These are phyloP conservation scores for Papilio machaon DNA, from an alignment of 1,140 invertebrate genomes.

Conservation along the genomic window DNA sequence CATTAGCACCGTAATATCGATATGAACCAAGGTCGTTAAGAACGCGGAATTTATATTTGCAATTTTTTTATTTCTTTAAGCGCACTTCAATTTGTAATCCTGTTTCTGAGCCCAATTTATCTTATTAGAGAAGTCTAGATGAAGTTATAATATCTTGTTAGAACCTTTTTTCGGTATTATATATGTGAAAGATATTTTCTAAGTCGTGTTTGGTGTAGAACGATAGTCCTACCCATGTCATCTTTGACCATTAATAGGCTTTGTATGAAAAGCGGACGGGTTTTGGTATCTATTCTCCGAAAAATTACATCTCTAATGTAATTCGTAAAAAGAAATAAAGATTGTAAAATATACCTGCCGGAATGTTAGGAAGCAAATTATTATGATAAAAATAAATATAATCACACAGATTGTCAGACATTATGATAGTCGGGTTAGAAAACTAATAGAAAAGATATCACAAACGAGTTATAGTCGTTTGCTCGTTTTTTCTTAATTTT, in stretches of 20 bases:
- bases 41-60: no score
- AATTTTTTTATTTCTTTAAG: background rate
- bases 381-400: no score
- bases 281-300: background rate
- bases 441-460: no score
- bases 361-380: background rate
- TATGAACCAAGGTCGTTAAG: no score
- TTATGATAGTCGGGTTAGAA: no score
- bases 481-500: no score
- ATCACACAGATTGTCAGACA: no score
- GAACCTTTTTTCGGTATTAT: background rate
- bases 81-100: background rate
- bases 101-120: background rate
- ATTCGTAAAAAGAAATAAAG: background rate
- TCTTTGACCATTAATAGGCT: slow-evolving; percentile 7
- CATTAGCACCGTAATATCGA: no score
- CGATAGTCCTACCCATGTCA: slow-evolving; percentile 18
- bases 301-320: background rate
- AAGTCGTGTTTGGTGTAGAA: background rate
- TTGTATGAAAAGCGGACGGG: background rate
- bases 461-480: no score
- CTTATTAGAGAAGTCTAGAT: background rate
- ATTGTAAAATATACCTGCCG: no score
- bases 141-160: background rate
- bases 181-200: background rate